Conservation (phyloP, 2,797 vertebrate genomes). For the Leptodactylus fallax region DNA sequence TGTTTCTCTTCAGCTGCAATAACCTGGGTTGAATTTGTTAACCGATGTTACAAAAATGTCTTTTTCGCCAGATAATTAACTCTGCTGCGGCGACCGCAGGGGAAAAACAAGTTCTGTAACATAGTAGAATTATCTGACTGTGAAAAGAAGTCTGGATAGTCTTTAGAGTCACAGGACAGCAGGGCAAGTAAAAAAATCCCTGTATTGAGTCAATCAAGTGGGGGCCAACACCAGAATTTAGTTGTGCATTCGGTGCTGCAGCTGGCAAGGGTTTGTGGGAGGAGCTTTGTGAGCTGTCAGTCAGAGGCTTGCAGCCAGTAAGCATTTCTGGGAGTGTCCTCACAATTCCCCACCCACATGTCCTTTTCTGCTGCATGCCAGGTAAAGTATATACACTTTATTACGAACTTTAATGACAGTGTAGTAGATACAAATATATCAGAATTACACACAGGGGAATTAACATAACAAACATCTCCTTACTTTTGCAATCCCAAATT, state of each 20-base stretch:
- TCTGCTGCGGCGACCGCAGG: neutral
- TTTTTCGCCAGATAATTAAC: neutral
- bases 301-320: neutral
- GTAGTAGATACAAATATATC: neutral
- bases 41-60: conserved; percentile 11
- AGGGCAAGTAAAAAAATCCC: neutral
- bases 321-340: neutral
- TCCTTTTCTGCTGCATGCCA: too few relatives aligned
- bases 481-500: neutral
- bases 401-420: neutral
- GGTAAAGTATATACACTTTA: too few relatives aligned
- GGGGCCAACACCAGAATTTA: neutral
- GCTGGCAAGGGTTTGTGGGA: neutral
- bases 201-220: neutral
- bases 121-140: neutral
- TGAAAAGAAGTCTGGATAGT: neutral
- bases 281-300: neutral
- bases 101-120: neutral
- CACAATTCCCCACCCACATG: neutral
- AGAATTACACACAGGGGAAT: neutral
- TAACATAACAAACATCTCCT: neutral
- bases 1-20: neutral
- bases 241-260: neutral
- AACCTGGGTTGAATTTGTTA: conserved; percentile 17
- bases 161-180: neutral